Conservation (phyloP, 2,113 vertebrate species). For the Cyphomyrus discorhynchus region DNA sequence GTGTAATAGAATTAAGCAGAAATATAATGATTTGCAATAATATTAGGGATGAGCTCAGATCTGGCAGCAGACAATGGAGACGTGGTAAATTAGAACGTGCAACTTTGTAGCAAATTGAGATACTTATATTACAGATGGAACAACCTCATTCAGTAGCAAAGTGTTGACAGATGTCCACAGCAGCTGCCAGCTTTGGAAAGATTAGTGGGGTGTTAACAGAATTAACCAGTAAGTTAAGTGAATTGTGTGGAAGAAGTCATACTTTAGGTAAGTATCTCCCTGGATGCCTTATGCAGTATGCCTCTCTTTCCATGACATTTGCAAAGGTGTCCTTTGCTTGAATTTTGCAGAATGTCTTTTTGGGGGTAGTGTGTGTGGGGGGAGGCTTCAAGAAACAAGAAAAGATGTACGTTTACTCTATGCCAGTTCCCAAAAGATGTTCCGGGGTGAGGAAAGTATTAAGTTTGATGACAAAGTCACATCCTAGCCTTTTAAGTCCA, state of each 20-base stretch:
- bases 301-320: background rate
- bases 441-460: background rate
- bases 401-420: background rate
- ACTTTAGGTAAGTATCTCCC: background rate
- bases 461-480: background rate
- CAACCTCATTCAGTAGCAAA: background rate
- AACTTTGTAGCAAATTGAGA: background rate
- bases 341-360: background rate
- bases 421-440: background rate
- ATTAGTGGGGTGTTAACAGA: background rate
- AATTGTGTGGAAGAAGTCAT: background rate
- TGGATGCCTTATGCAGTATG: background rate
- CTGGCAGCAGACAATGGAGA: background rate
- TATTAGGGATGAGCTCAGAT: background rate
- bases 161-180: conserved; percentile 13
- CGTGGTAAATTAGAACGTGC: background rate
- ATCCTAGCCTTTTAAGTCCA: background rate
- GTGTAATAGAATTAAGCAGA: background rate
- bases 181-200: background rate
- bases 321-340: background rate
- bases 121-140: background rate
- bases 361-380: too few relatives aligned
- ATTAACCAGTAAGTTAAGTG: conserved; percentile 7
- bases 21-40: background rate
- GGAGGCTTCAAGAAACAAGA: background rate